Base-by-base conservation (phyloP, 2,113 vertebrate species). In the Synodontis membranacea region DNA sequence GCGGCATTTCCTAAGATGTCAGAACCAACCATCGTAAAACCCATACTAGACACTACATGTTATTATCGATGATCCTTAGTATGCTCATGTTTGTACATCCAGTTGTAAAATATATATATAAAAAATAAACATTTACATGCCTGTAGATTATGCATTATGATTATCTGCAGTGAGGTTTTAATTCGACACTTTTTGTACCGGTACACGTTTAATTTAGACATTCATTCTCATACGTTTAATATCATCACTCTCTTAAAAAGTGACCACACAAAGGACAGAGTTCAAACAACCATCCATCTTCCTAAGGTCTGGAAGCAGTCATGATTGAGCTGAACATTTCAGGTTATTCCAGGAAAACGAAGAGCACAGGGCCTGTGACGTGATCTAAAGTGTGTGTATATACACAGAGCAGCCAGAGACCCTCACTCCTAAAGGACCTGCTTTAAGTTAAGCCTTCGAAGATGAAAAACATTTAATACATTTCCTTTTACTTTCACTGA, bases 351-450 rank as follows among this genome's bases (percentile, higher is more conserved):
- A 52, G 54, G 37, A 34, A 84, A 84, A 31, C 23, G 12, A 37
- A 64, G 1, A 64, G 62, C 31, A 39, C 39, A 52, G 56, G 60
- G 31, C 54, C 54, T 44, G 48, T 54, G 76, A 79, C 74, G 50
- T 48, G 46, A 70, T 50, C 78, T 85, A 21, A n/a, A 75, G 48
- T 81, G 31, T 76, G 34, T 76, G 25, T 81, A 80, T 56, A 80
- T 28, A 31, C 23, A 74, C 83, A 44, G 54, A 44, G 54, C 46
- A 31, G 42, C 50, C 50, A 66, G 31, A 12, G 60, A 44, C 75
- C 39, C 54, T 15, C 44, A 66, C 31, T 50, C 39, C 48, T 37
- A 14, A 14, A 60, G 75, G 37, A 83, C 46, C 58, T 19, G n/a
- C 11, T 82, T 82, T 78, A 48, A 60, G 50, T 56, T 37, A 76